Evolutionary conservation across 2,113 vertebrate genomes (phyloP), one percentile per base, ranked within the genome.

Genomic region (Raphicerus campestris): DNA sequence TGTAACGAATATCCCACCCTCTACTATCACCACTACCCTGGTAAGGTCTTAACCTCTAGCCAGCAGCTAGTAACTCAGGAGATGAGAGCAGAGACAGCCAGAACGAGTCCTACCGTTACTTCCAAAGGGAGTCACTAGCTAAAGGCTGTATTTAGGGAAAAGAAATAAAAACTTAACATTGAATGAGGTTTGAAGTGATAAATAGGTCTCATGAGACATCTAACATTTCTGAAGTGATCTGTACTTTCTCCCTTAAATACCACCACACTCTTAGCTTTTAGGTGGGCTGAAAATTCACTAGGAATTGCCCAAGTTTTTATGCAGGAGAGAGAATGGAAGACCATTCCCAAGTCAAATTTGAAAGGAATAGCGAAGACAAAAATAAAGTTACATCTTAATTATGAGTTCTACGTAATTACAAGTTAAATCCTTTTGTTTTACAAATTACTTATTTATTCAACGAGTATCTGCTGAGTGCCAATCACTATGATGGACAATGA

Each of bases 91-190:
- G 28, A 42, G 32, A 20, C 20, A n/a, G 19, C 19, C 17, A 3
- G 17, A 26, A 4, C 2, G n/a, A 91, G 5, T 10, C 6, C 2
- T 15, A 4, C 9, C 14, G 26, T 45, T 35, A n/a, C 24, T 4
- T 22, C 10, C 28, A 42, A 9, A 32, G 6, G 35, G 11, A 93
- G 22, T 7, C 47, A 51, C 8, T 35, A 60, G 3, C 0, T 32
- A 16, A 89, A 92, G 7, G 13, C 3, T 78, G 2, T n/a, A 15
- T 30, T 20, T 60, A 32, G 24, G 47, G 20, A 32, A 87, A 30
- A 49, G 5, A 53, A 39, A 87, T 2, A 73, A 55, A 77, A 30
- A 39, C 1, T 24, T 49, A 91, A 35, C 22, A 24, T 39, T 15
- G 3, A 94, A 85, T 3, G 20, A 83, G 16, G 8, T 89, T 32